Percentiles rank a stretch among this genome's conserved stretches.
These are phyloP conservation scores for Thymelicus lineola DNA, from an alignment of 2,888 invertebrate species.

Conservation along the genomic window DNA sequence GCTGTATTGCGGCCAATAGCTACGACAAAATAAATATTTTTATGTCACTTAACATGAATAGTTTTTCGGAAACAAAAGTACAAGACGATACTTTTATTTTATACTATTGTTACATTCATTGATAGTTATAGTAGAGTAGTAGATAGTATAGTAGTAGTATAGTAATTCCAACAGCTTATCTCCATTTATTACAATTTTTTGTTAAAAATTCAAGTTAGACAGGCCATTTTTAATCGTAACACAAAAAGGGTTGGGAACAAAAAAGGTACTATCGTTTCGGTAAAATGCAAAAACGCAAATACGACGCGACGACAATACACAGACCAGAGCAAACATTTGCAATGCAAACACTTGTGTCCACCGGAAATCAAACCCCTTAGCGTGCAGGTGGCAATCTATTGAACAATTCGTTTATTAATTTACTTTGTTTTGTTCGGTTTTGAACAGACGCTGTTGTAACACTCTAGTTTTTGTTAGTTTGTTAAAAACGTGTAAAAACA, in stretches of 20 bases:
- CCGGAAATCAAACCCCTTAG: constrained; percentile 38
- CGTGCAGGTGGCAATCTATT: constrained; percentile 34
- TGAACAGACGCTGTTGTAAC: constrained; percentile 5
- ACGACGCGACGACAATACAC: constrained; percentile 34
- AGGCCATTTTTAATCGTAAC: background rate
- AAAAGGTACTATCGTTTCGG: constrained; percentile 12
- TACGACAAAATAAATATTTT: no score
- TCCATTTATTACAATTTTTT: no score
- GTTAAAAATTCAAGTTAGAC: background rate
- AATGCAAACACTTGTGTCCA: constrained; percentile 37
- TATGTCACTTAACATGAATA: no score
- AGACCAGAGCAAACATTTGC: constrained; percentile 35
- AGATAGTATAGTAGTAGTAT: no score
- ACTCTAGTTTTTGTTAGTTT: background rate
- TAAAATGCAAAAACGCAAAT: constrained; percentile 34
- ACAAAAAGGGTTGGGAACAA: constrained; percentile 10
- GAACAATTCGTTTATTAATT: constrained; percentile 31
- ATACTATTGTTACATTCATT: no score
- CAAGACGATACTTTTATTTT: no score
- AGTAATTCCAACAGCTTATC: no score
- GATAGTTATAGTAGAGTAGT: no score
- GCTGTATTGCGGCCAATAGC: no score
- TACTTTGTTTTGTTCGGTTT: constrained; percentile 10
- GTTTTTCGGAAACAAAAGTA: no score
- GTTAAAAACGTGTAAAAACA: no score